Conservation (phyloP, 2,888 invertebrate genomes). For the Eurytoma californica region DNA sequence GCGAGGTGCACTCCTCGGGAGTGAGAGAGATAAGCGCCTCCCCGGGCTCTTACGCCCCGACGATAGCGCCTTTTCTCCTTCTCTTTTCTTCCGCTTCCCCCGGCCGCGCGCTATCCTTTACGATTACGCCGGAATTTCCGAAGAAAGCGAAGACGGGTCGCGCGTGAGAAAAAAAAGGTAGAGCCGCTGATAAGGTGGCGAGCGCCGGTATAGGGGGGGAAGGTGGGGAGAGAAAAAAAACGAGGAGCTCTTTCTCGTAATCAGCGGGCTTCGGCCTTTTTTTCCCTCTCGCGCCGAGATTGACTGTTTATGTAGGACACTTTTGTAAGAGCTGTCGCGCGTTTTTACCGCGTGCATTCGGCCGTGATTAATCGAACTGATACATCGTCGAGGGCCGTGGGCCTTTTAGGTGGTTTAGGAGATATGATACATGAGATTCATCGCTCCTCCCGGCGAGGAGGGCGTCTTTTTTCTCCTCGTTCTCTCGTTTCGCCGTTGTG, state of each 20-base stretch:
- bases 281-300: conserved; percentile 25
- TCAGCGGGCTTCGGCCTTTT: conserved; percentile 31
- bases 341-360: conserved; percentile 20
- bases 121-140: conserved; percentile 41
- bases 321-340: conserved; percentile 44
- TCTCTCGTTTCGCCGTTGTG: neutral
- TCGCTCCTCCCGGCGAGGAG: conserved; percentile 10
- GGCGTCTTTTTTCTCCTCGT: neutral
- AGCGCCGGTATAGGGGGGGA: neutral
- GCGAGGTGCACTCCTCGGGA: conserved; percentile 13
- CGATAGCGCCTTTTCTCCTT: conserved; percentile 26
- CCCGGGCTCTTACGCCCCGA: conserved; percentile 39
- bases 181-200: neutral
- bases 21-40: conserved; percentile 33
- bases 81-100: conserved; percentile 15
- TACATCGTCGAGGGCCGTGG: conserved; percentile 15
- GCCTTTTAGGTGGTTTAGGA: conserved; percentile 38
- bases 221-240: conserved; percentile 7
- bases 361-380: conserved; percentile 53
- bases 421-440: conserved; percentile 46
- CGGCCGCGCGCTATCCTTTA: conserved; percentile 27
- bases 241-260: conserved; percentile 38
- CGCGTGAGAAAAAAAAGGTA: conserved; percentile 11
- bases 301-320: conserved; percentile 52
- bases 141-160: neutral